phyloP scores from a whole-genome alignment of 1,140 invertebrate species.

The Hydropsyche tenuis region DNA sequence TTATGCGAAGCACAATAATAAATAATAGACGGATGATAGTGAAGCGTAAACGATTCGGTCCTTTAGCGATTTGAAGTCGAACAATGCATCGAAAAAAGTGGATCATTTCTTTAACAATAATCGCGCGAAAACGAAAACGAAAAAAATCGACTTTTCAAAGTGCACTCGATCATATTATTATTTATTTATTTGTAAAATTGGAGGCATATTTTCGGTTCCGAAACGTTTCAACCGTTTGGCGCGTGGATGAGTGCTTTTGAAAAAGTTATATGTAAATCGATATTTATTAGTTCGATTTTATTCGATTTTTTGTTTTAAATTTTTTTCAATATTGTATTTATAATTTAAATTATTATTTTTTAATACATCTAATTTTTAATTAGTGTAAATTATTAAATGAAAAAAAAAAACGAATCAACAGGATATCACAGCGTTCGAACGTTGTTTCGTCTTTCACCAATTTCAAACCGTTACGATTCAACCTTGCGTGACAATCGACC shows the following conservation, averaged over 20 bases:
- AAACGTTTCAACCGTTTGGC: too few species aligned
- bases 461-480: slow-evolving; percentile 15
- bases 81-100: slow-evolving; percentile 33
- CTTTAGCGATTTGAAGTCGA: slow-evolving; percentile 31
- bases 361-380: too few species aligned
- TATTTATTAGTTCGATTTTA: too few species aligned
- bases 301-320: too few species aligned
- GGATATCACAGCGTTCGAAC: too few species aligned
- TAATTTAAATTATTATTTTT: too few species aligned
- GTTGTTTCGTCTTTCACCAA: background rate
- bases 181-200: slow-evolving; percentile 2
- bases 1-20: slow-evolving; percentile 34
- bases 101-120: slow-evolving; percentile 28
- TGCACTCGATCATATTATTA: slow-evolving; percentile 23
- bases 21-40: slow-evolving; percentile 41
- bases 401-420: too few species aligned
- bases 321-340: too few species aligned
- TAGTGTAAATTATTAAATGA: too few species aligned
- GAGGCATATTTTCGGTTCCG: too few species aligned
- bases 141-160: slow-evolving; percentile 7
- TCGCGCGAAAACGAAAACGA: slow-evolving; percentile 3
- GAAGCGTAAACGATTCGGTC: slow-evolving; percentile 40
- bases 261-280: too few species aligned
- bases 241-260: too few species aligned
- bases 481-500: slow-evolving; percentile 45